phyloP scores from a whole-genome alignment of 2,888 invertebrate genomes.

The Teleogryllus oceanicus region DNA sequence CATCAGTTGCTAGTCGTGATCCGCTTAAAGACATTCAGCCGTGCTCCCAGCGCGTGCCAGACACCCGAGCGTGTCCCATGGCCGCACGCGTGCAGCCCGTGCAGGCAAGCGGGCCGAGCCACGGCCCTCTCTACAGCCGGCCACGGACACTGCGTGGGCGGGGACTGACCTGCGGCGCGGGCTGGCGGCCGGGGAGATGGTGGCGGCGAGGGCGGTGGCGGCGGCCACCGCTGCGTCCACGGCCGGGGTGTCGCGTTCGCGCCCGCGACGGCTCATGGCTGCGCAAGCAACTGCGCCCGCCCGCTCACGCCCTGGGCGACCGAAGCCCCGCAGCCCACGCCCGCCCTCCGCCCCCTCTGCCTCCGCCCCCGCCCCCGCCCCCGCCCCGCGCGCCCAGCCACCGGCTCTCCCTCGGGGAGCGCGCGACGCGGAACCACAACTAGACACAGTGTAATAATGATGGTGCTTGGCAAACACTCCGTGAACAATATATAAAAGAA shows the following conservation, averaged over 20 bases:
- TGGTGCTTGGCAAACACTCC: too few relatives aligned
- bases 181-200: constrained; percentile 3
- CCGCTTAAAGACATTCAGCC: too few relatives aligned
- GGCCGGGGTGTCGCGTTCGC: background rate
- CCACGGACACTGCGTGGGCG: too few relatives aligned
- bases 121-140: too few relatives aligned
- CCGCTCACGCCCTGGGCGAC: background rate
- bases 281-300: background rate
- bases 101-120: too few relatives aligned
- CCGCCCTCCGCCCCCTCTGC: background rate
- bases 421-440: background rate
- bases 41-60: too few relatives aligned
- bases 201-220: background rate
- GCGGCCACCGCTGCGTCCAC: constrained; percentile 3
- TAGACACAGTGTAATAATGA: too few relatives aligned
- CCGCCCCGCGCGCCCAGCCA: background rate
- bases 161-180: background rate
- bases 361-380: background rate
- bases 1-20: too few relatives aligned
- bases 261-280: background rate
- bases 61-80: too few relatives aligned
- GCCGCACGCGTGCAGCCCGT: too few relatives aligned
- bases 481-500: too few relatives aligned
- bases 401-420: background rate
- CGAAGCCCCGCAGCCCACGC: background rate